These are phyloP conservation scores for Xenopus laevis DNA, from an alignment of 2,113 vertebrate species.

Conservation along the genomic window DNA sequence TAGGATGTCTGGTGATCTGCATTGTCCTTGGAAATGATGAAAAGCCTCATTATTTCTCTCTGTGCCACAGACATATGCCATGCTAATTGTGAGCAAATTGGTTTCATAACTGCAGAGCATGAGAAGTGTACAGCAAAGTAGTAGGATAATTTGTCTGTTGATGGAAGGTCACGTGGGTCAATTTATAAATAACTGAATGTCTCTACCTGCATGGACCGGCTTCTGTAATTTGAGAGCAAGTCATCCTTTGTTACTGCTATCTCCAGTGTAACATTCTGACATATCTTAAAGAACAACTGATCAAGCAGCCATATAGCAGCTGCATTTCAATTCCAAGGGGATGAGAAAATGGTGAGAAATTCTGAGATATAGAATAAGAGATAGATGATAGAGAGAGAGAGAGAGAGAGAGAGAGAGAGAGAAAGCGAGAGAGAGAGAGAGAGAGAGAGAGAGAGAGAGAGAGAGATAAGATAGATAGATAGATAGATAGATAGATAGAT, in stretches of 20 bases:
- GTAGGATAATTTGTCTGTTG: slow-evolving; percentile 83
- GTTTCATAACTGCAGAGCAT: slow-evolving; percentile 56
- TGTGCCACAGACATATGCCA: slow-evolving; percentile 40
- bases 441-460: no score
- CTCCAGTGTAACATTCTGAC: slow-evolving; percentile 51
- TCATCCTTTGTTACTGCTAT: slow-evolving; percentile 57
- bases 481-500: no score
- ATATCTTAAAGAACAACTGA: slow-evolving; percentile 53
- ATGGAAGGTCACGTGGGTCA: slow-evolving; percentile 84
- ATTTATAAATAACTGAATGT: slow-evolving; percentile 75
- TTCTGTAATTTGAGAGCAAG: slow-evolving; percentile 65
- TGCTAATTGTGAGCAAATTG: slow-evolving; percentile 53
- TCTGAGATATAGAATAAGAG: no score
- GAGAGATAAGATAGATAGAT: no score
- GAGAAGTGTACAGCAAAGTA: slow-evolving; percentile 50
- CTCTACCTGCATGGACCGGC: slow-evolving; percentile 79
- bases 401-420: no score
- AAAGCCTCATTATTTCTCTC: slow-evolving; percentile 46
- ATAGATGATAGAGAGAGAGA: no score
- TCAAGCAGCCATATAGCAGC: slow-evolving; percentile 26
- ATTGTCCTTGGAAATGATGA: not conserved
- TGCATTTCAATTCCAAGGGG: no score
- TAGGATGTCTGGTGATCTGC: not conserved
- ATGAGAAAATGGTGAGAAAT: no score
- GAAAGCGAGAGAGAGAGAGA: no score